Percentiles rank a stretch among this genome's conserved stretches.
Evolutionary conservation across 2,888 invertebrate species (phyloP).

Genomic region (Eilema sororculum): DNA sequence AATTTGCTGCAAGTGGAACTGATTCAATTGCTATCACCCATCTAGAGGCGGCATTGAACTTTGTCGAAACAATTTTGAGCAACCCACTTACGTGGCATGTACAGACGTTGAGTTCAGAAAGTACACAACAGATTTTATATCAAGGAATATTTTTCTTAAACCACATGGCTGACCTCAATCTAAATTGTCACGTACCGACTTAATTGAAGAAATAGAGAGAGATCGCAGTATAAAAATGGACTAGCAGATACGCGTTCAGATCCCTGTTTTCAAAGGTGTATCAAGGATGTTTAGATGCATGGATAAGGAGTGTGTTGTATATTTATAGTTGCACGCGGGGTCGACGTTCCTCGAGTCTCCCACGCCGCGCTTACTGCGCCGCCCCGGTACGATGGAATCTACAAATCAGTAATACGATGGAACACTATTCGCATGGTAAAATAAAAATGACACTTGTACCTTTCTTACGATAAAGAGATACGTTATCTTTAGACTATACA

Average conservation of each 20-base stretch:
- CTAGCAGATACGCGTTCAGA: conserved; percentile 25
- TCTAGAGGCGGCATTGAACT: conserved; percentile 81
- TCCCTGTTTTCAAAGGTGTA: conserved; percentile 41
- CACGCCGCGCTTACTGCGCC: conserved; percentile 68
- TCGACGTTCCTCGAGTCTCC: conserved; percentile 82
- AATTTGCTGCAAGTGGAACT: conserved; percentile 85
- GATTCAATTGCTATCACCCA: conserved; percentile 85
- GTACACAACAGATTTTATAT: conserved; percentile 33
- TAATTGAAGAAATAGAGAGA: background rate
- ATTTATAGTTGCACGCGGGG: conserved; percentile 84
- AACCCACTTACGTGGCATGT: conserved; percentile 55
- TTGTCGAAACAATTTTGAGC: conserved; percentile 74
- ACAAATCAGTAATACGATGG: conserved; percentile 60
- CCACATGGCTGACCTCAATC: background rate
- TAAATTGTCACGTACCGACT: background rate
- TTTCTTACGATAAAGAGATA: too few species aligned
- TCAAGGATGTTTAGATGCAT: conserved; percentile 67
- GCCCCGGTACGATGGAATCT: conserved; percentile 66
- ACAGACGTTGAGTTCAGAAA: conserved; percentile 48
- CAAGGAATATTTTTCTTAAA: conserved; percentile 3
- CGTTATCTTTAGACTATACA: background rate
- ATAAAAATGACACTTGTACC: conserved; percentile 23
- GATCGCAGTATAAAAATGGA: conserved; percentile 10
- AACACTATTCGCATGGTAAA: conserved; percentile 52
- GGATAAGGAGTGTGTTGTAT: conserved; percentile 74